Base-by-base conservation (phyloP, 2,113 vertebrate species). In the Brachyhypopomus gauderio region DNA sequence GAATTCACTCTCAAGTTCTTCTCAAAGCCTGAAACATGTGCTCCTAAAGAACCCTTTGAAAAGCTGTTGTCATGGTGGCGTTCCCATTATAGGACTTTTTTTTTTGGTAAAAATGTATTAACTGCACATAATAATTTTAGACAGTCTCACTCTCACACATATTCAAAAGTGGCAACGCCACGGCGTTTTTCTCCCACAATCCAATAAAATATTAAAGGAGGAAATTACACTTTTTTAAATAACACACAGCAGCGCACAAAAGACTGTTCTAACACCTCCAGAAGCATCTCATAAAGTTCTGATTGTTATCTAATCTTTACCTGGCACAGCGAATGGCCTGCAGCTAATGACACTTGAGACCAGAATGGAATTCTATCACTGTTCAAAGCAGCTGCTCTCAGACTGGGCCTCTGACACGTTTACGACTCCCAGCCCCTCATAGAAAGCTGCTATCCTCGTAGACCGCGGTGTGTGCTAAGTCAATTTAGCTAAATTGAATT, bases 281-380 rank as follows among this genome's bases (percentile, higher is more conserved):
- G 90, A 89, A 84, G 89, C 87, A 90, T 92, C 90, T 89, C 87
- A 91, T 93, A 90, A 92, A 92, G 90, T 90, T 73, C 88, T 90
- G 92, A 93, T 93, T 91, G 91, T 91, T 94, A 93, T 94, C 90
- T 94, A 92, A 93, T 94, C 92, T 91, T 91, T 91, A 94, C 91
- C 92, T 93, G 92, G 89, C 87, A 88, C 87, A 90, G 86, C 86
- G 90, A 92, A 91, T 89, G 88, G 90, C 91, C 92, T 73, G 83
- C 85, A 92, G 92, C 90, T 92, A 92, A 93, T 91, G 92, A 93
- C 90, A 94, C 90, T 90, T 86, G 92, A 94, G 89, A 92, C 88
- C 86, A 89, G 87, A 88, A 90, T 86, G 90, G 89, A 90, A 90
- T 91, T 89, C 90, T 90, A 82, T 84, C 87, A 86, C 79, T 87